These are phyloP conservation scores for Phenganax stokvisi DNA, from an alignment of 92 coral and sea anemone genomes.

Conservation along the genomic window DNA sequence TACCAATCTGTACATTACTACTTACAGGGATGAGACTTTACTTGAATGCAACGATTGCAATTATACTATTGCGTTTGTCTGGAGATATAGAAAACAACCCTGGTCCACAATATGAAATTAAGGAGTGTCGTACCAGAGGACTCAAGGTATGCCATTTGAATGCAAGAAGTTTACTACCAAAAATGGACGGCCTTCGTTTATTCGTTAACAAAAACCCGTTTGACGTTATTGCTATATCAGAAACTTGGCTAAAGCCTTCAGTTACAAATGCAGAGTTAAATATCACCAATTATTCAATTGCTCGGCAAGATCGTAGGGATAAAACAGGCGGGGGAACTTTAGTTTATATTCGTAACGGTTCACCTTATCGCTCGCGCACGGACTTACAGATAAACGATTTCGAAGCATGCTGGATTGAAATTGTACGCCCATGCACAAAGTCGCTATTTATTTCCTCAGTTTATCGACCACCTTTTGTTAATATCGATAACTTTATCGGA, in stretches of 20 bases:
- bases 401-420: slow-evolving; percentile 49
- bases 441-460: slow-evolving; percentile 30
- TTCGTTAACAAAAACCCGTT: neutral
- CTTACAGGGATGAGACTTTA: too few relatives aligned
- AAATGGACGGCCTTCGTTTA: neutral
- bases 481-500: neutral
- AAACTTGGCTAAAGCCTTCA: slow-evolving; percentile 6
- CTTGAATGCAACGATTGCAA: too few relatives aligned
- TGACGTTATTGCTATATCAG: neutral
- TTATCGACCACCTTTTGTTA: neutral
- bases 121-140: neutral
- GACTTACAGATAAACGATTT: slow-evolving; percentile 18
- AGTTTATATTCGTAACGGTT: too few relatives aligned
- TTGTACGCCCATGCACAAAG: slow-evolving; percentile 45
- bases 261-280: neutral
- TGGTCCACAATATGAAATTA: neutral
- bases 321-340: too few relatives aligned
- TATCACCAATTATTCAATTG: neutral
- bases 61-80: too few relatives aligned
- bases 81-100: neutral
- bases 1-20: too few relatives aligned
- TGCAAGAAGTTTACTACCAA: neutral
- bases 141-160: neutral
- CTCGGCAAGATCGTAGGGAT: too few relatives aligned
- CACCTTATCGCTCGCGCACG: neutral